Base-by-base conservation (phyloP, 2,888 invertebrate species). In the Caenorhabditis virilis region DNA sequence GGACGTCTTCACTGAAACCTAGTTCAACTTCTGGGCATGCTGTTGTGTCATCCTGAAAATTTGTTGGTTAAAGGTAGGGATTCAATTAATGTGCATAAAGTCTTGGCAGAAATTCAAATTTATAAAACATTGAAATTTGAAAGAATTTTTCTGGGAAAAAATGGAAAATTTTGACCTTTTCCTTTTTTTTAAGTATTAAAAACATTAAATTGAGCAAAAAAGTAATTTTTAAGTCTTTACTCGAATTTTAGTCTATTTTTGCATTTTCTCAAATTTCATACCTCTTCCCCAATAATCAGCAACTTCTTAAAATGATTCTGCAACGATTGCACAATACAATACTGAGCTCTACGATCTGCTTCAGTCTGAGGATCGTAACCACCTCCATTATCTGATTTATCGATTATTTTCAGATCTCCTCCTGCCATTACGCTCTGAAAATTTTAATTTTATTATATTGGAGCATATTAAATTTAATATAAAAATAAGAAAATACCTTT, bases 301-400 rank as follows among this genome's bases (percentile, higher is more conserved):
- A 95, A 90, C 39, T 88, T 89, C 0, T 92, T 84, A 85, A 92
- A 98, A 78, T 91, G 90, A 62, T 88, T 88, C 33, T 89, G 87
- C 4, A 98, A 87, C 1, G 94, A 93, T 23, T 91, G 90, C 62
- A 95, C 88, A 62, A 98, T 98, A 83, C 93, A 94, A 70, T 89
- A 88, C 85, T 98, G 95, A 0, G 94, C 95, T 26, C 91, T 91
- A 71, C 97, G 88, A 84, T 99, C 98, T 6, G 98, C 98, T 86
- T 95, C 94, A 1, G 73, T 73, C 39, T 98, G 97, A 41, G 92
- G 88, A 86, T 99, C 97, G 87, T 70, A 62, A 2, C 55, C 50
- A 16, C 50, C 60, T 22, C 60, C 72, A 6, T 94, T 91, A 82
- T 90, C 89, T 20, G 91, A 83, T 78, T 86, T 86, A 64, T 86